A percentile compares a stretch with the other conserved stretches of the same genome.
phyloP scores from a whole-genome alignment of 2,797 vertebrate genomes.

The Phaenicophaeus curvirostris region DNA sequence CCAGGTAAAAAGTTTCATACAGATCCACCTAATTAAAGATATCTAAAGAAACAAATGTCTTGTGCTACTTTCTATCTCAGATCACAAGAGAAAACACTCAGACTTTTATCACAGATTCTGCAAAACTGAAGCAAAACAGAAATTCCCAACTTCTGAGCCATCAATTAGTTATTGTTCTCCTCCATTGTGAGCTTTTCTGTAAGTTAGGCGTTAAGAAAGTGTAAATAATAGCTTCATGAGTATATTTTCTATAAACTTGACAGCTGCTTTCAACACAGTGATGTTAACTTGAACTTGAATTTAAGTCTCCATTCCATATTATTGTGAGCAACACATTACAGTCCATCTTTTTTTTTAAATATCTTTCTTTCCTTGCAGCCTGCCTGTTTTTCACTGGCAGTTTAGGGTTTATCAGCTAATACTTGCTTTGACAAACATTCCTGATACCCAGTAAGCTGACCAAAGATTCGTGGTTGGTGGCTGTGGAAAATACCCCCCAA shows the following conservation, averaged over 20 bases:
- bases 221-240: neutral
- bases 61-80: conserved; percentile 6
- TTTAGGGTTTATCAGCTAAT: neutral
- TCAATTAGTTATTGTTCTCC: neutral
- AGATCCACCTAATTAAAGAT: neutral
- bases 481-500: neutral
- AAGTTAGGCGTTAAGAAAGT: neutral
- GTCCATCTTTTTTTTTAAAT: neutral
- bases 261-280: neutral
- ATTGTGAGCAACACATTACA: neutral
- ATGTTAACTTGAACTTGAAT: neutral
- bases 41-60: neutral
- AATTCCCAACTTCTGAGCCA: neutral
- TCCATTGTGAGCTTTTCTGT: neutral
- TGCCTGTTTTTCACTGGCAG: neutral
- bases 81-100: neutral
- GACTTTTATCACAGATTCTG: neutral
- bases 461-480: neutral
- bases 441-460: neutral
- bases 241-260: neutral
- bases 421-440: neutral
- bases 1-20: neutral
- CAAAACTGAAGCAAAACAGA: neutral
- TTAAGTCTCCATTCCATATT: neutral
- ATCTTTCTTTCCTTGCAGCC: neutral